Evolutionary conservation across 2,797 vertebrate species (phyloP).

Genomic region (Rhynchonycteris naso): DNA sequence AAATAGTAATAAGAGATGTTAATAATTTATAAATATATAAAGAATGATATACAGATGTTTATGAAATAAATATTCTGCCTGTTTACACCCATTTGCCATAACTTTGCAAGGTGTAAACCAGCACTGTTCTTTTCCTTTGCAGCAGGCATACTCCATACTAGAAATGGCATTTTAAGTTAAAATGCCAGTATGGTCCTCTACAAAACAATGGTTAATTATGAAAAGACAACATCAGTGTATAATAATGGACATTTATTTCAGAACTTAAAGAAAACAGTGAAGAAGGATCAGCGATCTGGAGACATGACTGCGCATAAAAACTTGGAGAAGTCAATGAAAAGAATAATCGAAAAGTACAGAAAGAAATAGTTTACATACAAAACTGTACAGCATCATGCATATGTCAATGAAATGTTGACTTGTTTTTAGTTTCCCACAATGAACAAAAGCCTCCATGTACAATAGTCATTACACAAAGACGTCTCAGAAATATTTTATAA

Average conservation of each 20-base stretch:
- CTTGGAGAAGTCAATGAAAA: constrained; percentile 86
- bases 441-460: constrained; percentile 96
- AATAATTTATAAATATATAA: constrained; percentile 74
- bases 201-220: constrained; percentile 89
- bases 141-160: constrained; percentile 89
- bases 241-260: constrained; percentile 88
- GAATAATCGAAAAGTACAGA: constrained; percentile 86
- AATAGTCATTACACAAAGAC: constrained; percentile 92
- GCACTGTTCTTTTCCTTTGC: constrained; percentile 80
- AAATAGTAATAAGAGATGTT: constrained; percentile 55
- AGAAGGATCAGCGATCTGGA: constrained; percentile 83
- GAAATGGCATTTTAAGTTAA: constrained; percentile 87
- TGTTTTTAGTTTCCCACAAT: constrained; percentile 91
- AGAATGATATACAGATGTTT: constrained; percentile 16
- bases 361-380: constrained; percentile 85
- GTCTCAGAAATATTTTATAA: constrained; percentile 96
- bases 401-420: constrained; percentile 94
- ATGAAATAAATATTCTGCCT: constrained; percentile 70
- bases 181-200: constrained; percentile 89
- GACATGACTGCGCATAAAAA: constrained; percentile 85
- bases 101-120: constrained; percentile 85
- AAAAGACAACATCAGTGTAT: constrained; percentile 88
- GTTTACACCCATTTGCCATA: constrained; percentile 84
- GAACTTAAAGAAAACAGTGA: constrained; percentile 84
- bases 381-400: constrained; percentile 93